Evolutionary conservation across 2,113 vertebrate genomes (phyloP).

Genomic region (Parotia lawesii): DNA sequence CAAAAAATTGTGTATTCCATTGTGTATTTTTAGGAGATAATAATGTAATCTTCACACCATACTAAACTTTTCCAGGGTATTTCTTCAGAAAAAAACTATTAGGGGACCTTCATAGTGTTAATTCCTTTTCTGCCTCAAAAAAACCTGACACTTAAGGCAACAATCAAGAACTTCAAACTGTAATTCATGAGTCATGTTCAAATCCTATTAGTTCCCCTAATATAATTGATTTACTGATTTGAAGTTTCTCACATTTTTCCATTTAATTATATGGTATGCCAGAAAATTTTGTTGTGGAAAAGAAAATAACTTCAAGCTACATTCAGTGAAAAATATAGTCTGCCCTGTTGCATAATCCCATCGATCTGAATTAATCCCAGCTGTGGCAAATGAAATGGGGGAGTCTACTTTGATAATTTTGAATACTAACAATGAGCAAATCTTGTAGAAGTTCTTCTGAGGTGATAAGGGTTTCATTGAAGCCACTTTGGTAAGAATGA

Average conservation of each 20-base stretch:
- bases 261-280: not conserved
- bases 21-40: not conserved
- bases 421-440: not conserved
- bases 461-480: not conserved
- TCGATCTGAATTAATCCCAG: not conserved
- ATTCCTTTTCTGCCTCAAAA: constrained; percentile 4
- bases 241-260: not conserved
- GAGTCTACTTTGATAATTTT: not conserved
- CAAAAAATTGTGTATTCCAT: no score
- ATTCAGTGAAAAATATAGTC: not conserved
- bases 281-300: not conserved
- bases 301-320: not conserved
- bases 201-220: constrained; percentile 20
- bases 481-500: not conserved
- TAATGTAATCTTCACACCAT: not conserved
- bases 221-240: not conserved
- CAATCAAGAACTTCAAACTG: constrained; percentile 18
- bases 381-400: not conserved
- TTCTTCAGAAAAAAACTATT: not conserved
- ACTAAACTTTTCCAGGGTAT: not conserved
- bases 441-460: not conserved
- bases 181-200: not conserved
- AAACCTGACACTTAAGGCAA: constrained; percentile 1
- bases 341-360: not conserved
- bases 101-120: not conserved